These are phyloP conservation scores for Thamnophis elegans DNA, from an alignment of 2,797 vertebrate species.

Conservation along the genomic window DNA sequence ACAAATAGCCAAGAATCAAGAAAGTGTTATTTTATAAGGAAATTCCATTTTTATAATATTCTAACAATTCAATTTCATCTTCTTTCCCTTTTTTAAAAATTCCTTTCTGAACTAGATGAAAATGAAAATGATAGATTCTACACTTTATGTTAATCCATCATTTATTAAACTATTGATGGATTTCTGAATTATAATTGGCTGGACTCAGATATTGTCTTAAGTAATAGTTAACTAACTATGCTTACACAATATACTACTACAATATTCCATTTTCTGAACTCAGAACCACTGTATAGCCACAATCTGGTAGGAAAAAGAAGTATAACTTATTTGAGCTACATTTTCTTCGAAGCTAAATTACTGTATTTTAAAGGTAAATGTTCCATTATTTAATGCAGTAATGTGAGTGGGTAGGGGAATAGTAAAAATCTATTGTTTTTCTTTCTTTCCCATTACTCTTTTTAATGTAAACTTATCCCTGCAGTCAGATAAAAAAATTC, in stretches of 20 bases:
- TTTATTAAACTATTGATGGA: neutral
- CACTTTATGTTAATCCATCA: neutral
- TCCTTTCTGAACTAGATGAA: neutral
- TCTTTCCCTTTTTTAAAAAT: neutral
- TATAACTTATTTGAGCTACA: neutral
- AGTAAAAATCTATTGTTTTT: conserved; percentile 10
- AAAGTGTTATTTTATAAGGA: neutral
- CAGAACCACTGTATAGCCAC: conserved; percentile 11
- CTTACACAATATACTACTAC: neutral
- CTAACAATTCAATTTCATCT: neutral
- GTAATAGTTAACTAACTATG: neutral
- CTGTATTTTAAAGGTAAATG: conserved; percentile 24
- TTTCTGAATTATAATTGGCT: neutral
- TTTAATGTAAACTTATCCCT: conserved; percentile 30
- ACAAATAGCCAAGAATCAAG: neutral
- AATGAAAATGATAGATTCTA: neutral
- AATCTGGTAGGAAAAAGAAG: neutral
- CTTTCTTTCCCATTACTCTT: neutral
- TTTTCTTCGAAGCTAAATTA: conserved; percentile 30
- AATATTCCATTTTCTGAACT: conserved; percentile 4
- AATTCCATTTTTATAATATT: neutral
- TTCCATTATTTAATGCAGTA: conserved; percentile 19
- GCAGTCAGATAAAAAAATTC: conserved; percentile 20
- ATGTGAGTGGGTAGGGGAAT: neutral
- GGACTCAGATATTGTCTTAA: neutral